These are phyloP conservation scores for Podarcis raffonei DNA, from an alignment of 2,113 vertebrate species.

Conservation along the genomic window DNA sequence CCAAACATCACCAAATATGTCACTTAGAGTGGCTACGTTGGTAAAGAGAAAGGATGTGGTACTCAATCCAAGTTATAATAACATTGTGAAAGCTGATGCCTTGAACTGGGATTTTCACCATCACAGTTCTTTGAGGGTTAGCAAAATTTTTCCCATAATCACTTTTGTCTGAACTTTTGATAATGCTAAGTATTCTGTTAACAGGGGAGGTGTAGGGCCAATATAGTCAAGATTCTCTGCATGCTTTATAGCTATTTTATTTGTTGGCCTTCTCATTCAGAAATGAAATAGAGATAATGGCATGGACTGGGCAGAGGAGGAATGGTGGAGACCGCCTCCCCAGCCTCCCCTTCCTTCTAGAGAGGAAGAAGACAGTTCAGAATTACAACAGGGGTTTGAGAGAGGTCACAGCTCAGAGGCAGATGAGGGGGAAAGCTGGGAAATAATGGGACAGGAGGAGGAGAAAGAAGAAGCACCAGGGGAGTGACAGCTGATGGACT, in stretches of 20 bases:
- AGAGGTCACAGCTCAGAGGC: no score
- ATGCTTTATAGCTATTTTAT: slow-evolving; percentile 35
- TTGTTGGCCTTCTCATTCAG: slow-evolving; percentile 52
- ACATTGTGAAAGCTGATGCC: background rate
- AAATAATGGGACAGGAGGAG: no score
- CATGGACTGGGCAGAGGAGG: no score
- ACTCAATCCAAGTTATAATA: background rate
- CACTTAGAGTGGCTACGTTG: background rate
- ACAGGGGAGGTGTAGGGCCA: background rate
- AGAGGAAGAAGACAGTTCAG: no score
- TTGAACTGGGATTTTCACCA: background rate
- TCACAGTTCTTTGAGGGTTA: background rate
- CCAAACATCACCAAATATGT: background rate
- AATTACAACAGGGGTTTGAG: no score
- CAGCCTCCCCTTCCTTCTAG: no score
- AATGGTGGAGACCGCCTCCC: no score
- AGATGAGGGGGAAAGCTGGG: no score
- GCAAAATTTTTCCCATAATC: background rate
- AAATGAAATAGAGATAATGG: slow-evolving; percentile 42
- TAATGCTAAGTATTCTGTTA: background rate
- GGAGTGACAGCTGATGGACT: no score
- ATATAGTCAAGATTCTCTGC: slow-evolving; percentile 28
- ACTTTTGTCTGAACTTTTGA: background rate
- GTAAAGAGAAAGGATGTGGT: background rate
- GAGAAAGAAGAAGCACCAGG: no score